Base-by-base conservation (phyloP, 2,797 vertebrate species). In the Fringilla coelebs region DNA sequence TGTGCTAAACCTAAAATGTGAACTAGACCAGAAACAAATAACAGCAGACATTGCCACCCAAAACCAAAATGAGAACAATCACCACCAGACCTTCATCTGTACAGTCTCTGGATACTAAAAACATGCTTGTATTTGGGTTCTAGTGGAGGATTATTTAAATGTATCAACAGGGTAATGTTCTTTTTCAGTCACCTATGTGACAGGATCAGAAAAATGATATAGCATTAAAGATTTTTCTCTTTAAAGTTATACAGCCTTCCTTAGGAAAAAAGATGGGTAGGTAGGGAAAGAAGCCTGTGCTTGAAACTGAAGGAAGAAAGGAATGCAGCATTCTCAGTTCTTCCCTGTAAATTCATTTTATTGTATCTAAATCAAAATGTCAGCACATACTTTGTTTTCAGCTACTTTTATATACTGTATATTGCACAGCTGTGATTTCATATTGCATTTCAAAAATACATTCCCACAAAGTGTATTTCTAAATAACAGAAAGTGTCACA, bases 361-460 rank as follows among this genome's bases (percentile, higher is more conserved):
- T 95, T 96, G 89, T 48, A 68, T 63, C 54, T 97, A 97, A 98
- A 96, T 97, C 95, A 97, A 93, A 95, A 90, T 94, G 91, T 91
- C 96, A 96, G 58, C 49, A 57, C 6, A 26, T 78, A 89, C 77
- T 96, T 96, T 90, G 96, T 81, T 94, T 96, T 83, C 72, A 76
- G 85, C 89, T 96, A 88, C 80, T 94, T 96, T 92, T 92, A 85
- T 87, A 85, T 58, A 60, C 21, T 80, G 28, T 78, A 52, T 93
- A 91, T 83, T 85, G 76, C 62, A 71, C 67, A 86, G 65, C 93
- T 92, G 84, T 80, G 75, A 85, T 91, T 96, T 92, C 41, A 92
- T 61, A 19, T 72, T 96, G 54, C 41, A 40, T 78, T 96, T 96
- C 78, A 79, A 91, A 95, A 95, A 75, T 49, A 74, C 34, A 36